These are phyloP conservation scores for Cephalopachus bancanus DNA, from an alignment of 2,797 vertebrate genomes.

Conservation along the genomic window DNA sequence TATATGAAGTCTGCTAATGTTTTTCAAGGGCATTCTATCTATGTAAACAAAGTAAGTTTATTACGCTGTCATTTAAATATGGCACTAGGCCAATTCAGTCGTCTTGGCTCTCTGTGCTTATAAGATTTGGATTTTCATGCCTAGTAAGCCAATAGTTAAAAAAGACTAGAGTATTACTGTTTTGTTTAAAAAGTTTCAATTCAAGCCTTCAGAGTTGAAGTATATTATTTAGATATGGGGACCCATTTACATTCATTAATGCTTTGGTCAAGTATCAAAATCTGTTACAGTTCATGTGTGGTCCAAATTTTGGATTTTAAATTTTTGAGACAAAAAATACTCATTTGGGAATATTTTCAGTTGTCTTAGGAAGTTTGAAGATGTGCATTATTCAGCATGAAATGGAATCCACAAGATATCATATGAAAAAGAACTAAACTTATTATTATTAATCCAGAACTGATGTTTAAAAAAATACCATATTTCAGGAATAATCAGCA, in stretches of 20 bases:
- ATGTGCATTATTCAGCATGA: background rate
- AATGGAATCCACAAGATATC: background rate
- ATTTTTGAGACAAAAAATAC: background rate
- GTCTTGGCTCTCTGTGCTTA: background rate
- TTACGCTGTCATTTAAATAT: background rate
- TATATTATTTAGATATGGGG: background rate
- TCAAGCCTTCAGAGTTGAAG: background rate
- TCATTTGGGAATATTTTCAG: background rate
- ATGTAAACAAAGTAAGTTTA: background rate
- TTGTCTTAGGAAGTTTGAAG: background rate
- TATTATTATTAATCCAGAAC: background rate
- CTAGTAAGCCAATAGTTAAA: background rate
- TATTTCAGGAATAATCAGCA: background rate
- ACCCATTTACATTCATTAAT: background rate
- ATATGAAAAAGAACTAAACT: background rate
- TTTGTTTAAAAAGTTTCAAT: background rate
- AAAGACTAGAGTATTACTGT: background rate
- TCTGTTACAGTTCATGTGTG: background rate
- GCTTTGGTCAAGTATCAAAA: background rate
- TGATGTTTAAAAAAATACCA: background rate
- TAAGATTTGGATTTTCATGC: background rate
- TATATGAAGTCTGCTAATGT: background rate
- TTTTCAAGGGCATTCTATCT: conserved; percentile 12
- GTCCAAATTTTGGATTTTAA: background rate
- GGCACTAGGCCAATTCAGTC: background rate